Evolutionary conservation across 2,113 vertebrate species (phyloP), one percentile per base, ranked within the genome.

Genomic region (Menura novaehollandiae): DNA sequence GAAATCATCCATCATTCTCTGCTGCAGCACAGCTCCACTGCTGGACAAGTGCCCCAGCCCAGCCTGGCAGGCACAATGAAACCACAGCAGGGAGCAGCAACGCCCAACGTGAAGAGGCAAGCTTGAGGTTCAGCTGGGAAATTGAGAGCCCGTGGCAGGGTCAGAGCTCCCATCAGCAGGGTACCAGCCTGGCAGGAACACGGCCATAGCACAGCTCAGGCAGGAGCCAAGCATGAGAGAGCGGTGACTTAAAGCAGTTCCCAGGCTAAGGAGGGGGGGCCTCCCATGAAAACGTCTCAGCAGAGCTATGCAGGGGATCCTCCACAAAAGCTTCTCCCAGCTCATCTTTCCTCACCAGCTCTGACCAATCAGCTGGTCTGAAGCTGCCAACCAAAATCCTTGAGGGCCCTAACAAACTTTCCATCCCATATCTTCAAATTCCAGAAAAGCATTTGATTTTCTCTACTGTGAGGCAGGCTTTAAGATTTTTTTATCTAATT

Each of bases 181-280:
- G 21, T 19, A 56, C 67, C 35, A 55, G 39, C 30, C 53, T 55
- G 72, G 26, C 10, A 4, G n/a, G 71, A 63, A 21, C 63, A 76
- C 0, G 0, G 43, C 33, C 4, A 0, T 0, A 13, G 8, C 1
- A 1, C 37, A 63, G 15, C 55, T 77, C 46, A 66, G 41, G 15
- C 2, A 1, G 73, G 14, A 55, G 23, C 16, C 49, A 80, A 68
- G 41, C 1, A 0, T 3, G 43, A 51, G 13, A 58, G 16, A 51
- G 20, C 15, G 20, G 10, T 44, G 52, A 41, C 43, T 72, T 51
- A 59, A 39, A 77, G 60, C 22, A 32, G 35, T 46, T 77, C 37
- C 27, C 1, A 5, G 44, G 27, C 33, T 60, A 68, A 91, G 24
- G 44, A 72, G 7, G 1, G 5, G 8, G 13, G 1, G 7, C 4